Evolutionary conservation across 2,888 invertebrate species (phyloP).

Genomic region (Trissonchulus latispiculum): DNA sequence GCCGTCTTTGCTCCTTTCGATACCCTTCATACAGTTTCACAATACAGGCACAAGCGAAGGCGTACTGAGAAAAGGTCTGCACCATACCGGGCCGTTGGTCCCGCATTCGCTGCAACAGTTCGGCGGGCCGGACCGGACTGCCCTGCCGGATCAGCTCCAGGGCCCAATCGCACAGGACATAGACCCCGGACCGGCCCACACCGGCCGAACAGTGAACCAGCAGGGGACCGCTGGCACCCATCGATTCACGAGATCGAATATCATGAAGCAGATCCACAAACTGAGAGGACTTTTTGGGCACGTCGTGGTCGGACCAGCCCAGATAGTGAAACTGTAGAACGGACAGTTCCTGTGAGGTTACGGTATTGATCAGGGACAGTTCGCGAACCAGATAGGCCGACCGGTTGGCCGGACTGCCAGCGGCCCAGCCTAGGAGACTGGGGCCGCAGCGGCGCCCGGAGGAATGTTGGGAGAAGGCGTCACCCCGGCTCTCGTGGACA

Average conservation of each 20-base stretch:
- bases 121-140: slow-evolving; percentile 19
- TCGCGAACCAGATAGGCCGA: slow-evolving; percentile 1
- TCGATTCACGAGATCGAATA: not conserved
- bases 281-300: slow-evolving; percentile 18
- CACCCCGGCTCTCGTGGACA: too few species aligned
- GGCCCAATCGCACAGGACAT: slow-evolving; percentile 22
- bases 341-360: slow-evolving; percentile 4
- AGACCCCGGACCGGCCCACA: slow-evolving; percentile 25
- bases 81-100: slow-evolving; percentile 25
- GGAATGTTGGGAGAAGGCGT: not conserved
- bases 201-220: slow-evolving; percentile 27
- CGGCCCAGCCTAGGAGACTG: too few species aligned
- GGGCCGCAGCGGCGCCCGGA: too few species aligned
- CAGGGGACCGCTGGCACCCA: slow-evolving; percentile 19
- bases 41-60: slow-evolving; percentile 21
- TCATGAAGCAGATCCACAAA: slow-evolving; percentile 20
- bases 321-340: slow-evolving; percentile 19
- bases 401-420: too few species aligned
- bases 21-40: slow-evolving; percentile 6
- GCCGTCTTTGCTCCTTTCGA: slow-evolving; percentile 3
- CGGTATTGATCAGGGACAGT: slow-evolving; percentile 20
- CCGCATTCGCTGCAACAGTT: slow-evolving; percentile 17
- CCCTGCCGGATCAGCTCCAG: slow-evolving; percentile 9
- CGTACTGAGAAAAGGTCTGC: slow-evolving; percentile 25
- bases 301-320: slow-evolving; percentile 27